Evolutionary conservation across 1,140 invertebrate species (phyloP), one percentile per base, ranked within the genome.

Genomic region (Campoletis sonorensis): DNA sequence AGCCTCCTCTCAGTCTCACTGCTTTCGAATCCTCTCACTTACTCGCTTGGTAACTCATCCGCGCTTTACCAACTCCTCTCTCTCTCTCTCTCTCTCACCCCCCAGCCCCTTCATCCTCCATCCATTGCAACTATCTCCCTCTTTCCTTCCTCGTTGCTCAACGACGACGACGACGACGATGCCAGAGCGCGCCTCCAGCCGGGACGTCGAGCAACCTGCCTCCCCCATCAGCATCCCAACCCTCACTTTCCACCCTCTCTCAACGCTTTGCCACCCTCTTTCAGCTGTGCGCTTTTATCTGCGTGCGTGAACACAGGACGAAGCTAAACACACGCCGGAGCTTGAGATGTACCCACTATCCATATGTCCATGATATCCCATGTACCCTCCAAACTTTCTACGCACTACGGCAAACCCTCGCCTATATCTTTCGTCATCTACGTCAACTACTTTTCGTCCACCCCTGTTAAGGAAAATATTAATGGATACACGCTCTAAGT

Each of bases 151-250:
- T 13, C 27, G 16, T 33, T 70, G 27, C 27, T 33, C 58, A n/a
- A n/a, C n/a, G 58, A 58, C 67, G 8, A 54, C 70, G 68, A 72
- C 58, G 58, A 58, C 67, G n/a, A 58, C 71, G 68, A 72, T 80
- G 79, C 68, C 21, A n/a, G 45, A 58, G 79, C 79, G 79, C 79
- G 68, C 79, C 79, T 78, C 76, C 27, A 78, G 76, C 76, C 76
- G 76, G 76, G 76, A 78, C 76, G 76, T 67, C 58, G 76, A 78
- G 58, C 61, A 78, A 78, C 58, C 76, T 78, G 58, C 76, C 76
- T 64, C 76, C n/a, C 76, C 76, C 64, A 27, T 54, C 26, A 77
- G 73, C 54, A 40, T 26, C 73, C 54, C 40, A 45, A 45, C 72
- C 23, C 61, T 67, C 23, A 15, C 61, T 27, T 23, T 27, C 61